These are phyloP conservation scores for Nannobrachium achirus DNA, from an alignment of 2,113 vertebrate genomes.

Conservation along the genomic window DNA sequence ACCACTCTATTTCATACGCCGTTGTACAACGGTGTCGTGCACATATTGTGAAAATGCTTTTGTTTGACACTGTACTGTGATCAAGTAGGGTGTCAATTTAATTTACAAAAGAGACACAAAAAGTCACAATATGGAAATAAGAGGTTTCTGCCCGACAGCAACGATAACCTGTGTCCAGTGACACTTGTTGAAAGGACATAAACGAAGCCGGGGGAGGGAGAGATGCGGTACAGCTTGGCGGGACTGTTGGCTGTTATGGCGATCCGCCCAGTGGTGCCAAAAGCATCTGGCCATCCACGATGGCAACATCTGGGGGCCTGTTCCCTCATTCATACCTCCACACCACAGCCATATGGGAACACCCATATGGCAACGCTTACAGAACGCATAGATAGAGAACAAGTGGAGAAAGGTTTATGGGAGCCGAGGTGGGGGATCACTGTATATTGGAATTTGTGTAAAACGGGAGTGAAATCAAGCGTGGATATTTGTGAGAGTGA, in stretches of 20 bases:
- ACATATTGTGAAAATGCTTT: too few species aligned
- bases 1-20: too few species aligned
- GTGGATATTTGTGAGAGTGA: conserved; percentile 8
- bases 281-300: conserved; percentile 67
- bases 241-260: conserved; percentile 39
- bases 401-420: too few species aligned
- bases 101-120: too few species aligned
- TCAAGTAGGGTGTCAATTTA: too few species aligned
- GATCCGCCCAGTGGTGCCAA: conserved; percentile 62
- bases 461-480: conserved; percentile 29
- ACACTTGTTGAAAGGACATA: not conserved
- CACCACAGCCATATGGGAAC: conserved; percentile 65
- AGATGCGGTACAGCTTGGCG: conserved; percentile 59
- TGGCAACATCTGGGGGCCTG: conserved; percentile 74
- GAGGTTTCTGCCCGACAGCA: too few species aligned
- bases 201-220: not conserved
- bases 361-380: conserved; percentile 66
- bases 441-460: conserved; percentile 26
- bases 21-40: too few species aligned
- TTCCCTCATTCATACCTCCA: conserved; percentile 37
- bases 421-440: too few species aligned
- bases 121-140: too few species aligned
- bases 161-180: too few species aligned
- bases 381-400: conserved; percentile 49
- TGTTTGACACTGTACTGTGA: too few species aligned